A percentile compares a stretch with the other conserved stretches of the same genome.
Conservation (phyloP, 2,888 invertebrate genomes). For the Orchesella flavescens region DNA sequence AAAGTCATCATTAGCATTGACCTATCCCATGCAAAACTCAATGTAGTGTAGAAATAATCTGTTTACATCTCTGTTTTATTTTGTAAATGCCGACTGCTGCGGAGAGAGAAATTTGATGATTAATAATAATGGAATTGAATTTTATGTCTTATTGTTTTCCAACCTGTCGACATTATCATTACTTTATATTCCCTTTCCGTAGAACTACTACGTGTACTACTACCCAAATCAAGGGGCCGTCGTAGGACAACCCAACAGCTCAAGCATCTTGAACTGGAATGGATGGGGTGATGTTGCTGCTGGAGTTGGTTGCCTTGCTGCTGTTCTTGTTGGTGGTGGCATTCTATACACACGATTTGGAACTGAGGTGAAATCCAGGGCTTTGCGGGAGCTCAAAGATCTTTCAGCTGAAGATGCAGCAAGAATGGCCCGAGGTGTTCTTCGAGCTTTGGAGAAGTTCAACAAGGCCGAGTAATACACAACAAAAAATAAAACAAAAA, state of each 20-base stretch:
- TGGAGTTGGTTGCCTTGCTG: slow-evolving; percentile 53
- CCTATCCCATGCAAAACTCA: neutral
- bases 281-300: slow-evolving; percentile 62
- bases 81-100: neutral
- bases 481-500: slow-evolving; percentile 12
- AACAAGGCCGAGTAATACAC: slow-evolving; percentile 51
- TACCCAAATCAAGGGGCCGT: slow-evolving; percentile 49
- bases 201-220: slow-evolving; percentile 69
- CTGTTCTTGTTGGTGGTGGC: slow-evolving; percentile 59
- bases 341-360: slow-evolving; percentile 62
- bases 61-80: neutral
- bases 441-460: slow-evolving; percentile 69
- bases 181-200: neutral
- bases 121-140: neutral
- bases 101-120: neutral
- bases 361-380: slow-evolving; percentile 49
- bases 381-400: slow-evolving; percentile 68
- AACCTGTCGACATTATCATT: neutral
- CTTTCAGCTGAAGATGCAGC: slow-evolving; percentile 67
- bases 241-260: slow-evolving; percentile 47
- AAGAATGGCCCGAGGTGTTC: slow-evolving; percentile 68
- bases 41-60: neutral
- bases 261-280: slow-evolving; percentile 42
- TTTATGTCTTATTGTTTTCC: neutral
- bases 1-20: slow-evolving; percentile 11